Evolutionary conservation across 2,888 invertebrate species (phyloP), one percentile per base, ranked within the genome.

Genomic region (Phytoseiulus persimilis): DNA sequence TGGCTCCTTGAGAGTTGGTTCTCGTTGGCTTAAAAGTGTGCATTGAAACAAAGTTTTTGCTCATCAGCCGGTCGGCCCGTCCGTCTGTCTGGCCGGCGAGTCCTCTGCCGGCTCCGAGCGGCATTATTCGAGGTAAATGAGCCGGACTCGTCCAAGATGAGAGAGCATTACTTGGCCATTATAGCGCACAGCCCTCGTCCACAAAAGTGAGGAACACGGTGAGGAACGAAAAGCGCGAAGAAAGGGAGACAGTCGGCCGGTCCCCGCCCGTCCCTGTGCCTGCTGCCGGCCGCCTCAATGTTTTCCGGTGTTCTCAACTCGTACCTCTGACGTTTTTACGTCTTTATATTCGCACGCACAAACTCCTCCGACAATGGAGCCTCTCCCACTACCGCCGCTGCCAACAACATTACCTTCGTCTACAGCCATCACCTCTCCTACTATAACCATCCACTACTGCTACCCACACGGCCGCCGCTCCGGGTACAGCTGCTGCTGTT

Each of bases 71-170:
- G 46, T 46, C 46, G 6, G 46, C 14, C 46, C 65, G 18, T 65
- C 14, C 2, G 65, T 65, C 65, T 28, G 14, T 14, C 65, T 28
- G 65, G 5, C 28, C 65, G 65, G 1, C 65, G 65, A 65, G 65
- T 3, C 65, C 11, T 23, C 65, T 18, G 65, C 65, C 28, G 14
- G 23, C 65, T 65, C 65, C 65, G 65, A 28, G 65, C 65, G 33
- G 87, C 45, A 87, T 87, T 87, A 87, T 87, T 87, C 87, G 33
- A 87, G 87, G 87, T 87, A 87, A 87, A 87, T 87, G 87, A 87
- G 87, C 87, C 87, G 45, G 45, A 33, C 87, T 65, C 65, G 65
- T 65, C 65, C 65, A 28, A 65, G 65, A 65, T 65, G 65, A 65
- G 65, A 65, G 65, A 65, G 65, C 65, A 65, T 65, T 65, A 65